phyloP scores from a whole-genome alignment of 2,113 vertebrate species.

The Cynocephalus volans region DNA sequence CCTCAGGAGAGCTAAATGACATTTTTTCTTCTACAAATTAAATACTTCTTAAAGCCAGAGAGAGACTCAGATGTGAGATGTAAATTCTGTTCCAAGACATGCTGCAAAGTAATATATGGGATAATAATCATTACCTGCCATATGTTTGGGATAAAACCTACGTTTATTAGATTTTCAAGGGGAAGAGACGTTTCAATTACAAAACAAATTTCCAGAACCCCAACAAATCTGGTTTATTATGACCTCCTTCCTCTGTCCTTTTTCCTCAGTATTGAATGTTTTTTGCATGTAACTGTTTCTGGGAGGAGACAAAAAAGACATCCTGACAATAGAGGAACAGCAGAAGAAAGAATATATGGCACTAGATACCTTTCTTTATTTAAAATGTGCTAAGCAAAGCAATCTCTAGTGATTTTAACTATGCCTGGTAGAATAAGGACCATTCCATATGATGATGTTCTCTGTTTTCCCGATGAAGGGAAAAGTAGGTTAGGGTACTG shows the following conservation, averaged over 20 bases:
- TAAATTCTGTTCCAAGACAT: slow-evolving; percentile 13
- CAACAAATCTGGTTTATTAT: background rate
- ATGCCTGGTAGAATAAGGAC: background rate
- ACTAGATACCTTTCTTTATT: background rate
- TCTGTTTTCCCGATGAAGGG: slow-evolving; percentile 9
- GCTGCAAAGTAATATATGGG: background rate
- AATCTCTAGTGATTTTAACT: background rate
- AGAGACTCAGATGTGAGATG: background rate
- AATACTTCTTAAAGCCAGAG: slow-evolving; percentile 11
- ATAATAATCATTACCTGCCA: slow-evolving; percentile 45
- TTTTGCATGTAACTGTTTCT: slow-evolving; percentile 44
- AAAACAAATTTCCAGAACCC: slow-evolving; percentile 64
- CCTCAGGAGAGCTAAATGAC: background rate
- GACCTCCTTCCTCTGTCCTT: background rate
- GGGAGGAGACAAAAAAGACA: background rate
- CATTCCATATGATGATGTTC: background rate
- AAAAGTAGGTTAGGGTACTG: background rate
- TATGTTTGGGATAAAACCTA: slow-evolving; percentile 56
- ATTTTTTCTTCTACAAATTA: background rate
- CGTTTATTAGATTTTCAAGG: slow-evolving; percentile 69
- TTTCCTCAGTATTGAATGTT: background rate
- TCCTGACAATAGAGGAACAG: background rate
- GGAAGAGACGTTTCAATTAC: slow-evolving; percentile 65
- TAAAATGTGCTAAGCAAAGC: background rate
- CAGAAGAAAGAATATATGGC: background rate